A percentile compares a stretch with the other conserved stretches of the same genome.
phyloP scores from a whole-genome alignment of 2,797 vertebrate species.

The Chromis chromis region DNA sequence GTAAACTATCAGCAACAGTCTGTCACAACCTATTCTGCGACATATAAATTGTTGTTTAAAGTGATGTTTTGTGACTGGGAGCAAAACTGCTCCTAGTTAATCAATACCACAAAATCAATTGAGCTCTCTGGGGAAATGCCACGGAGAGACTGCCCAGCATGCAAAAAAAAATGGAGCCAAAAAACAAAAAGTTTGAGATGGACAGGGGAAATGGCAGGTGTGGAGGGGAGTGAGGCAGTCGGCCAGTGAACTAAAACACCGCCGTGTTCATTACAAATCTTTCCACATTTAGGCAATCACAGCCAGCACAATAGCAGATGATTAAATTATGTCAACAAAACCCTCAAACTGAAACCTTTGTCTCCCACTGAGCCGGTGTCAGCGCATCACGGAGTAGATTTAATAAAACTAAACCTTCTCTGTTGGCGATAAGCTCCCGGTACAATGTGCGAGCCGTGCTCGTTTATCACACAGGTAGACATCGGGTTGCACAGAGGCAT shows the following conservation, averaged over 20 bases:
- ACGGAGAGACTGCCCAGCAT: conserved; percentile 57
- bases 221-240: conserved; percentile 7
- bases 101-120: conserved; percentile 82
- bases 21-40: conserved; percentile 68
- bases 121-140: conserved; percentile 69
- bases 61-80: conserved; percentile 80
- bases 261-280: conserved; percentile 50
- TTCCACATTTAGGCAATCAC: conserved; percentile 37
- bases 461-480: conserved; percentile 76
- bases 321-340: conserved; percentile 60
- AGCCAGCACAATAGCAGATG: conserved; percentile 44
- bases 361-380: conserved; percentile 44
- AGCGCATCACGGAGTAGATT: conserved; percentile 52
- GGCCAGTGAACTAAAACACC: conserved; percentile 34
- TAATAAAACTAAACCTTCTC: conserved; percentile 66
- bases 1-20: conserved; percentile 75
- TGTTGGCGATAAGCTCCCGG: conserved; percentile 57
- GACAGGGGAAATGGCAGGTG: conserved; percentile 22
- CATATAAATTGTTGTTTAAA: conserved; percentile 82
- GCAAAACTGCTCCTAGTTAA: conserved; percentile 79
- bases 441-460: conserved; percentile 57
- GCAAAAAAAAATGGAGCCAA: conserved; percentile 60
- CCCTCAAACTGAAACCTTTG: conserved; percentile 46
- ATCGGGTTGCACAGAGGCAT: conserved; percentile 58
- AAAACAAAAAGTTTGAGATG: conserved; percentile 57